Evolutionary conservation across 1,140 invertebrate genomes (phyloP).

Genomic region (Hyles vespertilio): DNA sequence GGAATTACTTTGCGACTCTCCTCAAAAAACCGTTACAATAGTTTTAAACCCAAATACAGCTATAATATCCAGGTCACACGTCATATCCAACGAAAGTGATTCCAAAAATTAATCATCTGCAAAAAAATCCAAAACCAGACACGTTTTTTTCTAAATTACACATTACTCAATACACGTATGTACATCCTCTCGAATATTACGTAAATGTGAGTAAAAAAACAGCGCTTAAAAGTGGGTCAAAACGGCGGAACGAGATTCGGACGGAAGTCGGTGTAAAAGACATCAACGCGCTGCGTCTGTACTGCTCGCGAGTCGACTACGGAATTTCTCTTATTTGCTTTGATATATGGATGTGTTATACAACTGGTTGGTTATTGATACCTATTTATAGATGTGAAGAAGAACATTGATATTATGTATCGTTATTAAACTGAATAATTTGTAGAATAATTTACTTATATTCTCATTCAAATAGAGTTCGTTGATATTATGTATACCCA

Average conservation of each 20-base stretch:
- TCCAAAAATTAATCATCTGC: too few relatives aligned
- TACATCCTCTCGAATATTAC: conserved; percentile 13
- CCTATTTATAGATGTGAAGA: too few relatives aligned
- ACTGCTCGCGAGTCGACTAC: neutral
- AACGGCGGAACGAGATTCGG: conserved; percentile 11
- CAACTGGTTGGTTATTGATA: conserved; percentile 5
- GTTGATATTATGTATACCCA: too few relatives aligned
- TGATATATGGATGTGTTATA: conserved; percentile 11
- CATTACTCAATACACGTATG: conserved; percentile 10
- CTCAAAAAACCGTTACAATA: too few relatives aligned
- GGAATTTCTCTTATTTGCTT: conserved; percentile 16
- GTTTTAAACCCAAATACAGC: too few relatives aligned
- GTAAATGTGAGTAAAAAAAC: conserved; percentile 16
- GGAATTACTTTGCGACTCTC: too few relatives aligned
- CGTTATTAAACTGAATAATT: too few relatives aligned
- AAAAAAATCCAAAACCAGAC: neutral
- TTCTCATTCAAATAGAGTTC: too few relatives aligned
- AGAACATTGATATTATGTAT: too few relatives aligned
- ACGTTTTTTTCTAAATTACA: conserved; percentile 6
- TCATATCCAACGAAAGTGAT: too few relatives aligned
- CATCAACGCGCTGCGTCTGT: conserved; percentile 16
- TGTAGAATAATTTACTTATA: too few relatives aligned
- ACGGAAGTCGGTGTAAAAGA: conserved; percentile 18
- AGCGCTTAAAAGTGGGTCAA: conserved; percentile 12
- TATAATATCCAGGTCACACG: too few relatives aligned